Base-by-base conservation (phyloP, 2,888 invertebrate species). In the Meandrusa payeni region DNA sequence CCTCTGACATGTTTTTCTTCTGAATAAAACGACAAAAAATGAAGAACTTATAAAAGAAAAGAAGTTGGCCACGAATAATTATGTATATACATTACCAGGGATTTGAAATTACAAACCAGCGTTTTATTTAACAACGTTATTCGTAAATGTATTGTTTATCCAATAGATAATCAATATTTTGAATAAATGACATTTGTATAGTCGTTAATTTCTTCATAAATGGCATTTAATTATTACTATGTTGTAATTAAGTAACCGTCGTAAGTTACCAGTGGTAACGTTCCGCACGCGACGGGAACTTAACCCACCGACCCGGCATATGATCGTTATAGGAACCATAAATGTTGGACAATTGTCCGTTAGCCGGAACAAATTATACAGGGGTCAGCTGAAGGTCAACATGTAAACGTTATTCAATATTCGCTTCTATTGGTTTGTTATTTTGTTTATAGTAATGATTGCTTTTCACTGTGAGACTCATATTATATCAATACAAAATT, bases 271-370 rank as follows among this genome's bases (percentile, higher is more conserved):
- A 68, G 68, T 67, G 66, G 66, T 55, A 65, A 54, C 46, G 63
- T 70, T 69, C 48, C 34, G 60, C 67, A 64, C 69, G 53, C 41
- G 54, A 59, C 65, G 64, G 62, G 64, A 15, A 65, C 62, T 54
- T 34, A 31, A 49, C 40, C 24, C 26, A 64, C 55, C 65, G 64
- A 54, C 57, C 61, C 57, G 57, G 55, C 61, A 61, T 59, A 53
- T 52, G 9, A 11, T 10, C 33, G 32, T 13, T 26, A 24, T 5
- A 41, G 19, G 20, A n/a, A 4, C 5, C 34, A n/a, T 23, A 20
- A 24, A 38, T 28, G 23, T 15, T 31, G 15, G 9, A 23, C 29
- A 23, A 10, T 29, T 15, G 23, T 6, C 17, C 39, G 24, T 31
- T 29, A 40, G 33, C 33, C 41, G 41, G 32, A 41, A 41, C 31